A percentile compares a stretch with the other conserved stretches of the same genome.
Conservation (phyloP, 2,888 invertebrate genomes). For the Thecophora atra region DNA sequence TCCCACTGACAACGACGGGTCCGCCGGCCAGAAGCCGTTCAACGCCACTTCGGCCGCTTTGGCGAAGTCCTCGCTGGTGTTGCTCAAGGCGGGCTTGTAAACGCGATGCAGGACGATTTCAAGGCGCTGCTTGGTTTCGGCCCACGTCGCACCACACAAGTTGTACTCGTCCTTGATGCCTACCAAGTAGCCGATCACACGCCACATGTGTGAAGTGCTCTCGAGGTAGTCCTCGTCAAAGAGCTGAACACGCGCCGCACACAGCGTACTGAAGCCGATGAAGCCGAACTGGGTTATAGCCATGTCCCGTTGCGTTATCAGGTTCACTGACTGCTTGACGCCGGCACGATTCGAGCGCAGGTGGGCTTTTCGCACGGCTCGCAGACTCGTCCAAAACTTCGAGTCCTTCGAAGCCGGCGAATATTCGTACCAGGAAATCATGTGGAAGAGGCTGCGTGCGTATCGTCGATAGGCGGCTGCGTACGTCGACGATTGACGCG, state of each 20-base stretch:
- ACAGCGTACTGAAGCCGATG: slow-evolving; percentile 77
- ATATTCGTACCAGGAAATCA: slow-evolving; percentile 76
- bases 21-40: slow-evolving; percentile 75
- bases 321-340: slow-evolving; percentile 67
- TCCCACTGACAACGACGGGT: slow-evolving; percentile 71
- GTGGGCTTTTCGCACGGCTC: slow-evolving; percentile 75
- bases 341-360: slow-evolving; percentile 70
- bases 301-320: slow-evolving; percentile 84
- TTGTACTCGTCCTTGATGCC: slow-evolving; percentile 87
- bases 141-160: slow-evolving; percentile 72
- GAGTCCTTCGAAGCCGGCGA: slow-evolving; percentile 62
- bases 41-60: slow-evolving; percentile 73
- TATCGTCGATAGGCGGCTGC: slow-evolving; percentile 80
- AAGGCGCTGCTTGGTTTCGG: slow-evolving; percentile 70
- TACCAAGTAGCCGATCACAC: slow-evolving; percentile 80
- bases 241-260: slow-evolving; percentile 74
- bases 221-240: slow-evolving; percentile 73
- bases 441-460: slow-evolving; percentile 80
- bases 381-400: slow-evolving; percentile 76
- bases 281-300: slow-evolving; percentile 89
- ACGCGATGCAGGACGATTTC: slow-evolving; percentile 70
- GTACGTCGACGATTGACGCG: slow-evolving; percentile 75
- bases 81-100: slow-evolving; percentile 71
- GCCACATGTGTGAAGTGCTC: slow-evolving; percentile 85
- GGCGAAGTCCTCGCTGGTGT: slow-evolving; percentile 72